Conservation (phyloP, 1,140 invertebrate species). For the Nebria ingens region DNA sequence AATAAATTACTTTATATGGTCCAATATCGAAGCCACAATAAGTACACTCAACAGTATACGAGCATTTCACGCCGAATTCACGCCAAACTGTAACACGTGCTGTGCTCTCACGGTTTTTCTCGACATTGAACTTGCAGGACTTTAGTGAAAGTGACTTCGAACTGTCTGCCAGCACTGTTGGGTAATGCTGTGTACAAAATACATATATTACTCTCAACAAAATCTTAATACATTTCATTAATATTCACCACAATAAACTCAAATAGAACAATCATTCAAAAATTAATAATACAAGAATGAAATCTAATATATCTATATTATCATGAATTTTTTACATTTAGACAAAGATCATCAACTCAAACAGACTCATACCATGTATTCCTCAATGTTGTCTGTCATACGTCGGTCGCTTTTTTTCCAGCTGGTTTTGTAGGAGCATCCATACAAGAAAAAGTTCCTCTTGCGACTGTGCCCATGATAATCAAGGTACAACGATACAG, state of each 20-base stretch:
- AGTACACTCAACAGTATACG: conserved; percentile 81
- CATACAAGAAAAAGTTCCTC: conserved; percentile 85
- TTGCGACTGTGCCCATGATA: conserved; percentile 81
- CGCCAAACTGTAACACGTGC: conserved; percentile 79
- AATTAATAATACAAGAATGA: too few species aligned
- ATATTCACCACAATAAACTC: too few species aligned
- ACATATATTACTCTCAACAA: not conserved
- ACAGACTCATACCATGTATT: conserved; percentile 55
- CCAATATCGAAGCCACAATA: conserved; percentile 79
- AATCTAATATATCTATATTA: too few species aligned
- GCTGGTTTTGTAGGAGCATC: conserved; percentile 60
- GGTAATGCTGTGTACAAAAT: not conserved
- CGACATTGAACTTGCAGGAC: conserved; percentile 69
- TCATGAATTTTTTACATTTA: not conserved
- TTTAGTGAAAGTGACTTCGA: conserved; percentile 60
- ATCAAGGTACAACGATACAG: conserved; percentile 71
- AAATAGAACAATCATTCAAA: too few species aligned
- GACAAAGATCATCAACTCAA: conserved; percentile 14
- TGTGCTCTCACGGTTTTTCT: conserved; percentile 69
- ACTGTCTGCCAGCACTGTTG: conserved; percentile 51
- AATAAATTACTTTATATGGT: conserved; percentile 46
- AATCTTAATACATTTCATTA: not conserved
- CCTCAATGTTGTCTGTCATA: conserved; percentile 43
- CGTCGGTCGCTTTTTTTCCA: conserved; percentile 47
- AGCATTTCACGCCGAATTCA: conserved; percentile 59